Percentiles rank a stretch among this genome's conserved stretches.
phyloP scores from a whole-genome alignment of 2,113 vertebrate genomes.

The Montifringilla adamsi region DNA sequence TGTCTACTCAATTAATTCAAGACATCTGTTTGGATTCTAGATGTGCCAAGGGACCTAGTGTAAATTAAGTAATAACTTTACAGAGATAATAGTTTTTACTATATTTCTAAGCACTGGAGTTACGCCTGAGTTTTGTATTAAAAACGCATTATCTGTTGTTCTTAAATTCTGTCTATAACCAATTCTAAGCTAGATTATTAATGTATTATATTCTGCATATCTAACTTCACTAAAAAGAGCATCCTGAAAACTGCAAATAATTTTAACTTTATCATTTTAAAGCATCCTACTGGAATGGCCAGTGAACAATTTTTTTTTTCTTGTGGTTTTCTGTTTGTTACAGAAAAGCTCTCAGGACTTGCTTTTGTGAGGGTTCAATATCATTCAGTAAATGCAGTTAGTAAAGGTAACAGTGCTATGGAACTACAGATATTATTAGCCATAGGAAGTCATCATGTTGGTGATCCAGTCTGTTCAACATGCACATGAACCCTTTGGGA shows the following conservation, averaged over 20 bases:
- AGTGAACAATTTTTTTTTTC: background rate
- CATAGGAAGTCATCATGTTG: background rate
- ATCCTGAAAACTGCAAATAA: background rate
- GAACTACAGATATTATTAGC: background rate
- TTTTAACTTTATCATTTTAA: background rate
- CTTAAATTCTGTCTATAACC: background rate
- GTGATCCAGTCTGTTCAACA: background rate
- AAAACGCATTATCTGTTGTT: background rate
- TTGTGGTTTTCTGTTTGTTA: background rate
- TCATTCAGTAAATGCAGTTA: background rate
- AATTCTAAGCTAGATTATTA: background rate
- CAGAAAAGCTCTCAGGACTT: background rate
- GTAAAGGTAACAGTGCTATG: background rate
- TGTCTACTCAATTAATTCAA: background rate
- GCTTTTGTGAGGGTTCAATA: background rate
- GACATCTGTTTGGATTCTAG: background rate
- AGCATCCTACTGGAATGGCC: background rate
- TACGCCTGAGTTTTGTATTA: background rate
- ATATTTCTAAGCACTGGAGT: background rate
- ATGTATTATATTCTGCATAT: background rate
- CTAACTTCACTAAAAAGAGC: background rate
- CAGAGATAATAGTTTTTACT: background rate
- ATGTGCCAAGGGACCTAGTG: background rate
- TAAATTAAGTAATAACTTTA: slow-evolving; percentile 32
- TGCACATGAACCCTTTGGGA: background rate